A percentile compares a stretch with the other conserved stretches of the same genome.
Evolutionary conservation across 1,140 invertebrate genomes (phyloP).

Genomic region (Drosophila pruinosa): DNA sequence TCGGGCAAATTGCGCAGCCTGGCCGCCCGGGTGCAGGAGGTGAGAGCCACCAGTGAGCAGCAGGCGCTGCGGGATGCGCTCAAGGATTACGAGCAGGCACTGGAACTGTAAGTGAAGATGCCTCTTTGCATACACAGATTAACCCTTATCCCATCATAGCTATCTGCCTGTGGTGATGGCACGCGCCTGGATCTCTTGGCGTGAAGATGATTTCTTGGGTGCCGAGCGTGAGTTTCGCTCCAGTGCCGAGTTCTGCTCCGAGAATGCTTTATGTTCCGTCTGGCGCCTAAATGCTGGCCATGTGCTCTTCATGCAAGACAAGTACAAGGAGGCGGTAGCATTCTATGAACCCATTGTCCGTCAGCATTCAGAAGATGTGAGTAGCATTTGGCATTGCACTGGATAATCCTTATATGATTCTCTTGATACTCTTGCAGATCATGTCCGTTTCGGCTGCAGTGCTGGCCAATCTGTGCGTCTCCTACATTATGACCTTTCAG

Average conservation of each 20-base stretch:
- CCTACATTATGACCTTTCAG: conserved; percentile 99
- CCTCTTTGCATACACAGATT: not conserved
- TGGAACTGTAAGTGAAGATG: conserved; percentile 86
- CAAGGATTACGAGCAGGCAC: conserved; percentile 95
- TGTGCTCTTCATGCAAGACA: conserved; percentile 99
- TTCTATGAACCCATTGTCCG: conserved; percentile 99
- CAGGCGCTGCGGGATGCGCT: conserved; percentile 94
- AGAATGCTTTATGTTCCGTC: conserved; percentile 89
- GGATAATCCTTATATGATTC: not conserved
- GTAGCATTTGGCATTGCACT: conserved; percentile 2
- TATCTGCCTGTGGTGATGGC: conserved; percentile 98
- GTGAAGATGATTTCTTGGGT: conserved; percentile 96
- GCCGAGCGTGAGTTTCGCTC: conserved; percentile 97
- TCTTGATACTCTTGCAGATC: conserved; percentile 88
- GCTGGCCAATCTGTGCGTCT: conserved; percentile 98
- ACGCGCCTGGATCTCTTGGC: conserved; percentile 99
- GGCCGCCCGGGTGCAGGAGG: conserved; percentile 96
- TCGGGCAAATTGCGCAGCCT: conserved; percentile 95
- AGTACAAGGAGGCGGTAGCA: conserved; percentile 98
- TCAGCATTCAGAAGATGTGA: conserved; percentile 96
- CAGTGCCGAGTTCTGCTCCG: conserved; percentile 98
- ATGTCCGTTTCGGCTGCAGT: conserved; percentile 97
- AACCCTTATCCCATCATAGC: conserved; percentile 64
- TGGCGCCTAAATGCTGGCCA: conserved; percentile 99
- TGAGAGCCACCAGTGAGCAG: conserved; percentile 93